Base-by-base conservation (phyloP, 2,113 vertebrate species). In the Siniperca knerii region DNA sequence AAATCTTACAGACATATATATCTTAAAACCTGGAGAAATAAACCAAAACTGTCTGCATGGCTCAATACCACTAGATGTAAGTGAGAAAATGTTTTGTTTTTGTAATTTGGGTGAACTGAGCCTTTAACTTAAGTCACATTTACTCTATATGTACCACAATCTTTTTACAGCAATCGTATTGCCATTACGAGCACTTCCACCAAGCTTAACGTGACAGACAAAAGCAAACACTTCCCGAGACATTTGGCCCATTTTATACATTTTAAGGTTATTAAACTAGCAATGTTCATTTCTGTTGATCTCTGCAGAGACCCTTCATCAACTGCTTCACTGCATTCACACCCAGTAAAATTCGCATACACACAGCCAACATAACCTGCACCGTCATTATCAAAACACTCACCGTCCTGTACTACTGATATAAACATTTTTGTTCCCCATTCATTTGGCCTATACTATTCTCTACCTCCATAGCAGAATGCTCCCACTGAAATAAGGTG, bases 401-500 rank as follows among this genome's bases (percentile, higher is more conserved):
- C 52, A 54, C 33, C 40, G 11, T 74, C 65, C 79, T 72, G 58
- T 33, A 15, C 66, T 58, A 58, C 46, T 64, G 54, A 76, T 77
- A 54, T 13, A 79, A 50, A 80, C 67, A 57, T 70, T 42, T 37
- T 68, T 54, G 54, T 70, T 72, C 83, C 52, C 81, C 77, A 73
- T 87, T 91, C 77, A 37, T 85, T 75, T 76, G 54, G 75, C 77
- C 76, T 61, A 18, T 10, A 68, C 55, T 61, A 8, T 68, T 58
- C 71, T 55, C 33, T 55, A 33, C 79, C 64, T 75, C 77, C 37
- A 15, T 23, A 82, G 67, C 75, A 81, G 60, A 82, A 58, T 73
- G 75, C 18, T 90, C 64, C 65, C 9, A 55, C 23, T 85, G 18
- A 89, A 86, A 92, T 82, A 76, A 89, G 68, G 89, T 88, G 90